phyloP scores from a whole-genome alignment of 2,888 invertebrate species.

The Leucania comma region DNA sequence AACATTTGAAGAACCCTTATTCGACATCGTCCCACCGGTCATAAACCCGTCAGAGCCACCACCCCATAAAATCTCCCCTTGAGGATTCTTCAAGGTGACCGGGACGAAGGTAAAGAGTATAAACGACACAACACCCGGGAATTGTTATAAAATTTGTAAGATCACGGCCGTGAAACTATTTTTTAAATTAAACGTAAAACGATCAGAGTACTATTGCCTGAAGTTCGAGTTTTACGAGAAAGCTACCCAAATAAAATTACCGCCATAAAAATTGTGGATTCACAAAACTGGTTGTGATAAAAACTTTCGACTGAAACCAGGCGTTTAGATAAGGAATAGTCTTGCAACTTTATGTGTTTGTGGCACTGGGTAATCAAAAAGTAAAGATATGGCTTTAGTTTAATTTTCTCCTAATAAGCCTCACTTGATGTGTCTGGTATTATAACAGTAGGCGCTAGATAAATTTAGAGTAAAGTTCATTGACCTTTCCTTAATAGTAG shows the following conservation, averaged over 20 bases:
- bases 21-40: constrained; percentile 76
- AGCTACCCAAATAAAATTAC: constrained; percentile 69
- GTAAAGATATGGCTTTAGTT: neutral
- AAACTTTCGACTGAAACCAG: constrained; percentile 50
- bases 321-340: constrained; percentile 51
- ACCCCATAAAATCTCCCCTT: constrained; percentile 81
- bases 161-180: constrained; percentile 48
- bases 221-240: constrained; percentile 66
- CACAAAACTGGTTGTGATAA: constrained; percentile 63
- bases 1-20: constrained; percentile 79
- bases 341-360: constrained; percentile 45
- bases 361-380: constrained; percentile 19
- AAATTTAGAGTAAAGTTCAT: too few species aligned
- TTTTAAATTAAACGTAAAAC: constrained; percentile 58
- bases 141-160: constrained; percentile 58
- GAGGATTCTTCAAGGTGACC: constrained; percentile 74
- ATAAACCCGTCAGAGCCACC: constrained; percentile 84
- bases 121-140: constrained; percentile 56
- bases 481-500: too few species aligned
- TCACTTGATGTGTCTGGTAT: neutral
- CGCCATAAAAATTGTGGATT: constrained; percentile 68
- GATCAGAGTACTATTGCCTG: constrained; percentile 58
- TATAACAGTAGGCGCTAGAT: too few species aligned
- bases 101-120: constrained; percentile 71
- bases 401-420: neutral